Evolutionary conservation across 2,797 vertebrate genomes (phyloP).

Genomic region (Synaphobranchus kaupii): DNA sequence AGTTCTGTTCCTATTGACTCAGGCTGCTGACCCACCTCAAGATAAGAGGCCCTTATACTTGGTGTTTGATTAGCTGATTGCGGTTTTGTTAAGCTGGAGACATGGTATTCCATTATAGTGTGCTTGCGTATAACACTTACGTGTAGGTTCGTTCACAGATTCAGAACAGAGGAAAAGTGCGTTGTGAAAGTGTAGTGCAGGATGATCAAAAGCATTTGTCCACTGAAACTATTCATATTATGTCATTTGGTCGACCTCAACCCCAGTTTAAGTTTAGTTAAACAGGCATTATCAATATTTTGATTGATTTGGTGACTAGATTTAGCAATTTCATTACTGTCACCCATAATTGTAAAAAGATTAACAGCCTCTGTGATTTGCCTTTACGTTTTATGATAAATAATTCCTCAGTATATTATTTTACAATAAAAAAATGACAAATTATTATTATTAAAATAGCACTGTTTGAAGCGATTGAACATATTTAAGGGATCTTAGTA

Average conservation of each 20-base stretch:
- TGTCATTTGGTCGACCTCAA: not conserved
- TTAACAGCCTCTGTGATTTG: too few relatives aligned
- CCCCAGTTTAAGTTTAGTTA: not conserved
- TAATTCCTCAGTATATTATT: too few relatives aligned
- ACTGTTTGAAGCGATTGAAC: not conserved
- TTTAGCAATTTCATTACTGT: too few relatives aligned
- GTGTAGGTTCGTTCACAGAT: not conserved
- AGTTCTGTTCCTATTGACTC: constrained; percentile 59
- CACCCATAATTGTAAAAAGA: not conserved
- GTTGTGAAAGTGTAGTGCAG: not conserved
- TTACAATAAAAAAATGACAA: too few relatives aligned
- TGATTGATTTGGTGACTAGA: too few relatives aligned
- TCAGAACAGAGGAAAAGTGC: not conserved
- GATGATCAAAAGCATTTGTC: not conserved
- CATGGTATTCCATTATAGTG: not conserved
- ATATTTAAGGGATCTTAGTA: not conserved
- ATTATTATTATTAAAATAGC: not conserved
- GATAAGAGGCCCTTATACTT: constrained; percentile 58
- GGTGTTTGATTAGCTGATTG: constrained; percentile 75
- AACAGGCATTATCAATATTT: not conserved
- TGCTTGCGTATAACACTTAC: not conserved
- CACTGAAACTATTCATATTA: not conserved
- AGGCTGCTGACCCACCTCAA: constrained; percentile 40
- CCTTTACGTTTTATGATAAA: too few relatives aligned
- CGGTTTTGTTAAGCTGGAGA: not conserved